Base-by-base conservation (phyloP, 2,888 invertebrate genomes). In the Melangyna quadrimaculata region DNA sequence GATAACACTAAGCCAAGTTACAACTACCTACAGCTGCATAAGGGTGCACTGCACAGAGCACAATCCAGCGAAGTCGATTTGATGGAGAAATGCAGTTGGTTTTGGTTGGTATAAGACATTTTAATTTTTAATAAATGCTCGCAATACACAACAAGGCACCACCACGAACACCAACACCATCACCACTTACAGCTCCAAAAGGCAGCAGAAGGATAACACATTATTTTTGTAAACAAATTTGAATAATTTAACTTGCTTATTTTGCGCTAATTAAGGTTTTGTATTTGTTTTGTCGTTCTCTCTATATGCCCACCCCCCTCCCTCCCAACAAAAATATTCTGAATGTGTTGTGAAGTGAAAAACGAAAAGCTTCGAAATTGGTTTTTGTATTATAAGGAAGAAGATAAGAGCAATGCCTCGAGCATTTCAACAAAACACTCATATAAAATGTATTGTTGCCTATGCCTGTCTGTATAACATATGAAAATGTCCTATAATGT, bases 201-300 rank as follows among this genome's bases (percentile, higher is more conserved):
- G 35, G 59, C 40, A 24, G 37, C 22, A 48, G 8, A 14, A 37
- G 40, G n/a, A 65, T 63, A 40, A 74, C 43, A 74, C 48, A 67
- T 48, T 29, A 55, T 22, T 51, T 65, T 55, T 65, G 63, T 65
- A 74, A 63, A 55, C 73, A 63, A 53, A 53, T 65, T 74, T 73
- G 53, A 73, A 73, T 73, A 73, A 63, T 73, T 63, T 24, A 73
- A 63, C 63, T 63, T 74, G 73, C 29, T 74, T 65, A 65, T 65
- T 74, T 51, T 65, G 63, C 63, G 63, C 73, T 74, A 74, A 74
- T 63, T 74, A 63, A 65, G 63, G 22, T 74, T 65, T 53, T 29
- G 19, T 74, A 51, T 74, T 63, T 53, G 17, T 51, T 40, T 10
- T 57, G 29, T 10, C 24, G 24, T n/a, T 51, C 27, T 27, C n/a